Conservation (phyloP, 2,113 vertebrate species). For the Myotis yumanensis region DNA sequence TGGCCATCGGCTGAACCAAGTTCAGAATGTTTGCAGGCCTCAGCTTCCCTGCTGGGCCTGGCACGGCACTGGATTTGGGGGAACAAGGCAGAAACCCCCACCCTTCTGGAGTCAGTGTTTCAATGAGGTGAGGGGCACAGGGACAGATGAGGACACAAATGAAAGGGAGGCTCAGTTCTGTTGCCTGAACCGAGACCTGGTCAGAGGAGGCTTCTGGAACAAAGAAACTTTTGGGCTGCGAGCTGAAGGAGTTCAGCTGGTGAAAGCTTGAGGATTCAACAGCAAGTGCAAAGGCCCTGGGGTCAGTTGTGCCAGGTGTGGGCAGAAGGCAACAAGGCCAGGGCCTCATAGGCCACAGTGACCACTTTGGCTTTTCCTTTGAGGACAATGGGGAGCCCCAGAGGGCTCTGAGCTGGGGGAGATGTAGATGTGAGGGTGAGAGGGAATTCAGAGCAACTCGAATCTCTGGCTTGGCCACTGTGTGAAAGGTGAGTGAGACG, state of each 20-base stretch:
- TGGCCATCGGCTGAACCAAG: background rate
- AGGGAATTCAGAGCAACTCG: background rate
- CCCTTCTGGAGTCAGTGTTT: fast-evolving
- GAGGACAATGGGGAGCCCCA: background rate
- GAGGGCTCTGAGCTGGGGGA: background rate
- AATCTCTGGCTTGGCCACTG: background rate
- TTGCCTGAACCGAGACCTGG: background rate
- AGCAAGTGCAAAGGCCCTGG: background rate
- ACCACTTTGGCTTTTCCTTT: background rate
- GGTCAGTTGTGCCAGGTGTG: background rate
- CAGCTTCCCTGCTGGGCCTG: background rate
- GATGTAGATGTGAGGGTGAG: fast-evolving
- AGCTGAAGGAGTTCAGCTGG: background rate
- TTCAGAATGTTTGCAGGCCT: background rate
- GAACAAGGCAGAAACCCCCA: background rate
- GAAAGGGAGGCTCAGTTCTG: no score
- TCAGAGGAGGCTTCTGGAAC: background rate
- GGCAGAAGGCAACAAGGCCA: background rate
- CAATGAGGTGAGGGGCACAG: no score
- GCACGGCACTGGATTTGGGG: background rate
- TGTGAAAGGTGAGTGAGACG: background rate
- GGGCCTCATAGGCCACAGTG: background rate
- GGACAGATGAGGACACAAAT: background rate
- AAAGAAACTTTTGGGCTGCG: background rate
- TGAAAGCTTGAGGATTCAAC: background rate